A percentile compares a stretch with the other conserved stretches of the same genome.
Conservation (phyloP, 2,113 vertebrate species). For the Oreochromis niloticus region DNA sequence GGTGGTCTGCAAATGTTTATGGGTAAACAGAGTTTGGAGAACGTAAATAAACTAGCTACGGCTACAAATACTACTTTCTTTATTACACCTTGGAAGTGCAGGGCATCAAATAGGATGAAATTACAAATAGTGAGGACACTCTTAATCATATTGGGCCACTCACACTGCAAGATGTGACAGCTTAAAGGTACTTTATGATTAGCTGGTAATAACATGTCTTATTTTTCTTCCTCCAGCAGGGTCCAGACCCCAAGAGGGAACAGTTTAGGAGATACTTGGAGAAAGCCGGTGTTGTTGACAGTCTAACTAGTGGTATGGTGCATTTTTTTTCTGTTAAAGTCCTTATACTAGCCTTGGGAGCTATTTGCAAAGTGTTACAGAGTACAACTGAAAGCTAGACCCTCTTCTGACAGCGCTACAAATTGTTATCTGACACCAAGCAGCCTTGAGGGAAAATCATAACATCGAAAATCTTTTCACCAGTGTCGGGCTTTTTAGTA, state of each 20-base stretch:
- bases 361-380: not conserved
- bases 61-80: not conserved
- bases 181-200: not conserved
- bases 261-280: conserved; percentile 94
- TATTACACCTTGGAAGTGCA: not conserved
- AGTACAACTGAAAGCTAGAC: not conserved
- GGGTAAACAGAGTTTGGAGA: not conserved
- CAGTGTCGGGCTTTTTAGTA: not conserved
- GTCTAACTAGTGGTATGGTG: conserved; percentile 84
- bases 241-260: conserved; percentile 85
- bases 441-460: not conserved
- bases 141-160: not conserved
- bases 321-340: not conserved
- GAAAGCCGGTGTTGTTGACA: conserved; percentile 88
- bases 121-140: not conserved
- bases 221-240: conserved; percentile 55
- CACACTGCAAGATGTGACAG: not conserved
- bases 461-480: not conserved
- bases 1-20: not conserved
- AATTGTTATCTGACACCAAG: not conserved
- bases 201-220: not conserved
- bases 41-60: not conserved
- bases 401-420: not conserved
- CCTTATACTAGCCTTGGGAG: not conserved
- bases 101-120: not conserved